Base-by-base conservation (phyloP, 2,888 invertebrate genomes). In the Ectropis crepuscularia region DNA sequence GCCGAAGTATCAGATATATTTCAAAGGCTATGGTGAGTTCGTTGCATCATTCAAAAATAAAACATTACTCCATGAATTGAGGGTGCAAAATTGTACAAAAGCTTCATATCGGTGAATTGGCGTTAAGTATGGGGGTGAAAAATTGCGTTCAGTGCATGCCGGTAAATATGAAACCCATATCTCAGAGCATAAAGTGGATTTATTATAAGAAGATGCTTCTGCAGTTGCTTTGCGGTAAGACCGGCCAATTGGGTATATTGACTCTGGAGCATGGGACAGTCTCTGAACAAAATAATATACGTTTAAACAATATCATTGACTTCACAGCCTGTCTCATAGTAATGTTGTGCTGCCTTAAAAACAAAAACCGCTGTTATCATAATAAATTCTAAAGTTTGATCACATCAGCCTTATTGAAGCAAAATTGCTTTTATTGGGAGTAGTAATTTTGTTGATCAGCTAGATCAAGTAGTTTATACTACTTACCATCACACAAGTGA, bases 221-320 rank as follows among this genome's bases (percentile, higher is more conserved):
- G 59, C 63, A 50, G 49, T 39, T 41, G 63, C 63, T 55, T 63
- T 59, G 54, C 54, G 63, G 63, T 55, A 59, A 63, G 54, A 39
- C 41, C 41, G 54, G 45, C 45, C 5, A 38, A 39, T 48, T 48
- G 62, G 53, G 51, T 45, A 48, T 48, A 6, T 4, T 16, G 37
- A 11, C 42, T 28, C n/a, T 57, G 57, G 12, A 39, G 53, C 43
- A 49, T 60, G 43, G 45, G 49, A 51, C 53, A 60, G 54, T 48
- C 42, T 53, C 36, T 6, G 10, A 36, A 36, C 36, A 7, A 36
- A 36, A 43, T n/a, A 16, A 5, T 7, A 28, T 36, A 28, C 7
- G 0, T 43, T 37, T 53, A 16, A 10, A 12, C 7, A 16, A n/a
- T 51, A 42, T 28, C 4, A 28, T 28, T 28, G 39, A 61, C 11